A percentile compares a stretch with the other conserved stretches of the same genome.
These are phyloP conservation scores for Paragorgia papillata DNA, from an alignment of 92 coral and sea anemone species.

Conservation along the genomic window DNA sequence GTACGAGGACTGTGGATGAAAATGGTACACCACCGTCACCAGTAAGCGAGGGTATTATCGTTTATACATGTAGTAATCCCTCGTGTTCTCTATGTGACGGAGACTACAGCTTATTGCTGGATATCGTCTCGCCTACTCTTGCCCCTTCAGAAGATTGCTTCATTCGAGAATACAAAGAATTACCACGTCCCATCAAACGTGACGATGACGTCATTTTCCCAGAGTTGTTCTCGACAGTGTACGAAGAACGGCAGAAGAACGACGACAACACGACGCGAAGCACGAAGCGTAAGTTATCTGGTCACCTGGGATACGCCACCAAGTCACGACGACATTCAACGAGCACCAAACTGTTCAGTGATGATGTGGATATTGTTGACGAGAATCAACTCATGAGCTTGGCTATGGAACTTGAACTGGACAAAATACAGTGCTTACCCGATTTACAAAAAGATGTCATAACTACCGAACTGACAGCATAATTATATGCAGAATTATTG, in stretches of 20 bases:
- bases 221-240: not conserved
- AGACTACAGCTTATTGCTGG: slow-evolving; percentile 20
- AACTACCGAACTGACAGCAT: slow-evolving; percentile 12
- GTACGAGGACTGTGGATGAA: not conserved
- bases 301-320: not conserved
- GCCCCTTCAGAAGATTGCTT: slow-evolving; percentile 12
- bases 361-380: slow-evolving; percentile 5
- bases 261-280: not conserved
- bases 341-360: not conserved
- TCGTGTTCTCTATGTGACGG: slow-evolving; percentile 33
- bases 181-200: not conserved
- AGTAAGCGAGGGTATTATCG: slow-evolving; percentile 9
- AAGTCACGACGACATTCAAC: not conserved
- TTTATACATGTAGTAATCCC: slow-evolving; percentile 29
- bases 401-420: slow-evolving; percentile 22
- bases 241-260: not conserved
- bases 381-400: slow-evolving; percentile 32
- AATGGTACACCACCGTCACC: slow-evolving; percentile 26
- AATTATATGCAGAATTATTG: not conserved
- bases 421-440: slow-evolving; percentile 15
- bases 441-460: slow-evolving; percentile 22
- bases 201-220: not conserved
- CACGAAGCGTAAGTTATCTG: slow-evolving; percentile 8
- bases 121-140: not conserved
- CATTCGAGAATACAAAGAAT: not conserved